These are phyloP conservation scores for Leistus spinibarbis DNA, from an alignment of 2,888 invertebrate genomes.

Conservation along the genomic window DNA sequence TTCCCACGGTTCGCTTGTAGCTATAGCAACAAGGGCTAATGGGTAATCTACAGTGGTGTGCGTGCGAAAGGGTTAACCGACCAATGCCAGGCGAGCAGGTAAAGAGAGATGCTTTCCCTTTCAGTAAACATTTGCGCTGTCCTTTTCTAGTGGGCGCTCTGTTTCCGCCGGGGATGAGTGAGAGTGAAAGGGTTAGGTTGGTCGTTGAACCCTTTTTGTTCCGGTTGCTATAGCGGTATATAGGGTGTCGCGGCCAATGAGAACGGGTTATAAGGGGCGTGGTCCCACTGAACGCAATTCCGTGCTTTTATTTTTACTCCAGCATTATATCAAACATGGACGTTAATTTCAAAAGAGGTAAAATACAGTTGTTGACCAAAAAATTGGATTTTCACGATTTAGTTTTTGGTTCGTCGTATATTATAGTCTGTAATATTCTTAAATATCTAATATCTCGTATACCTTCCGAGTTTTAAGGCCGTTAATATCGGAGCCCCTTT, in stretches of 20 bases:
- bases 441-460: too few relatives aligned
- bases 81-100: conserved; percentile 14
- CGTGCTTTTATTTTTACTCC: background rate
- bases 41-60: background rate
- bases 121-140: background rate
- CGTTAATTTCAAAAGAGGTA: background rate
- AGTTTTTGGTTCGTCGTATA: too few relatives aligned
- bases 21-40: conserved; percentile 3
- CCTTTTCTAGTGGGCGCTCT: background rate
- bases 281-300: background rate
- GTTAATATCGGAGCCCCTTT: too few relatives aligned
- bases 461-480: too few relatives aligned
- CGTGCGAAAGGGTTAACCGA: conserved; percentile 7
- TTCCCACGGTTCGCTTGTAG: background rate
- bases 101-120: conserved; percentile 8
- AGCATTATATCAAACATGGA: background rate
- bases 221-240: background rate
- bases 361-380: background rate
- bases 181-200: conserved; percentile 25
- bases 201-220: conserved; percentile 7
- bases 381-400: background rate
- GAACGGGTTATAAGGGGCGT: background rate
- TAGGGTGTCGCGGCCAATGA: conserved; percentile 3
- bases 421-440: too few relatives aligned
- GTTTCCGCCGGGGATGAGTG: background rate